A percentile compares a stretch with the other conserved stretches of the same genome.
Evolutionary conservation across 92 coral and sea anemone species (phyloP).

Genomic region (Palythoa heliodiscus): DNA sequence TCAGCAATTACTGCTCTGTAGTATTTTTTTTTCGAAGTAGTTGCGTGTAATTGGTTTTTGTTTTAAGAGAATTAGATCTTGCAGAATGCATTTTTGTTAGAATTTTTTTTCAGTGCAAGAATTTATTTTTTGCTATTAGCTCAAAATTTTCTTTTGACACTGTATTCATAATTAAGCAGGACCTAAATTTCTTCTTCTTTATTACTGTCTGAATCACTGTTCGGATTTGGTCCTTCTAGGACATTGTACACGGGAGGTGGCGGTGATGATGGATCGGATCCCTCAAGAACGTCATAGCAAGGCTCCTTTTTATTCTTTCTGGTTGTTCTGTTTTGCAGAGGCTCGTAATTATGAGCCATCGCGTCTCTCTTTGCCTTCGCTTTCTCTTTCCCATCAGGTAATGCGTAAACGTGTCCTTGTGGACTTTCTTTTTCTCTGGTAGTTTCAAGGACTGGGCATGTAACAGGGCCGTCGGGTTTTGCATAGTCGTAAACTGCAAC

Average conservation of each 20-base stretch:
- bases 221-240: not conserved
- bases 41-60: too few relatives aligned
- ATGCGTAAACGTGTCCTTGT: not conserved
- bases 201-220: not conserved
- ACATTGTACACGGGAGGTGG: not conserved
- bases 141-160: too few relatives aligned
- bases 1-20: too few relatives aligned
- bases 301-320: not conserved
- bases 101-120: too few relatives aligned
- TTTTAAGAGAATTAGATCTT: too few relatives aligned
- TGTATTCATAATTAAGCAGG: not conserved
- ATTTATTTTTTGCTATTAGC: too few relatives aligned
- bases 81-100: too few relatives aligned
- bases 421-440: not conserved
- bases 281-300: slow-evolving; percentile 2
- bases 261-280: not conserved
- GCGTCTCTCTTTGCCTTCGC: not conserved
- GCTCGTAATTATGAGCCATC: not conserved
- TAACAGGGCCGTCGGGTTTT: not conserved
- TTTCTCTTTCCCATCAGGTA: not conserved
- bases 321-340: not conserved
- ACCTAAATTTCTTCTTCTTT: not conserved
- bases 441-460: not conserved
- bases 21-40: too few relatives aligned
- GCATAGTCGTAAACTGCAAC: slow-evolving; percentile 16